Evolutionary conservation across 2,888 invertebrate species (phyloP).

Genomic region (Ephialtes manifestator): DNA sequence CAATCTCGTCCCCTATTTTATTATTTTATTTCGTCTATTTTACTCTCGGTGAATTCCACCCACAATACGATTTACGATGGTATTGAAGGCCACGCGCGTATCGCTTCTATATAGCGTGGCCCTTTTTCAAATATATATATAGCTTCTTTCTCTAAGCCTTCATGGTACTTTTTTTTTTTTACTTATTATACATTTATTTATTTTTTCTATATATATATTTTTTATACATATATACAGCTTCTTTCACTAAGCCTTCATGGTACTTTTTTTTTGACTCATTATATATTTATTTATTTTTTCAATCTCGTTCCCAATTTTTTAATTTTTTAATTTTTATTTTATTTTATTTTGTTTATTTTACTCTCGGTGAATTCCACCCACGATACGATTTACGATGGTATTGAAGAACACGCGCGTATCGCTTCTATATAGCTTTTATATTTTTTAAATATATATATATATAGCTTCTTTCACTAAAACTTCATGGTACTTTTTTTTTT

Average conservation of each 20-base stretch:
- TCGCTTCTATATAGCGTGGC: conserved; percentile 64
- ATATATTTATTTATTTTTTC: conserved; percentile 2
- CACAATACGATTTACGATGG: conserved; percentile 76
- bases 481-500: not conserved
- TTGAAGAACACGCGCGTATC: conserved; percentile 75
- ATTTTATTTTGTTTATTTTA: not conserved
- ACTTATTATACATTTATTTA: too few species aligned
- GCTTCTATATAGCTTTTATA: conserved; percentile 64
- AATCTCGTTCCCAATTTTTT: conserved; percentile 1
- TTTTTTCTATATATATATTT: too few species aligned
- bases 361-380: conserved; percentile 73
- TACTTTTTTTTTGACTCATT: not conserved
- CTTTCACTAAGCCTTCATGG: not conserved
- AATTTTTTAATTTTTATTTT: too few species aligned
- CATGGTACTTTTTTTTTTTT: too few species aligned
- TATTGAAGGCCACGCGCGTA: conserved; percentile 75
- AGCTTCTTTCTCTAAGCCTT: too few species aligned
- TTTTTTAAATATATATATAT: conserved; percentile 33
- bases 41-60: conserved; percentile 71
- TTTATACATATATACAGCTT: not conserved
- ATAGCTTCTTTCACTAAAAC: not conserved
- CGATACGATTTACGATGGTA: conserved; percentile 75
- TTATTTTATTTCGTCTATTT: too few species aligned
- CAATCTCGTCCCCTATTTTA: conserved; percentile 4
- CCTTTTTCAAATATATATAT: conserved; percentile 51